Base-by-base conservation (phyloP, 2,888 invertebrate genomes). In the Mechanitis messenoides region DNA sequence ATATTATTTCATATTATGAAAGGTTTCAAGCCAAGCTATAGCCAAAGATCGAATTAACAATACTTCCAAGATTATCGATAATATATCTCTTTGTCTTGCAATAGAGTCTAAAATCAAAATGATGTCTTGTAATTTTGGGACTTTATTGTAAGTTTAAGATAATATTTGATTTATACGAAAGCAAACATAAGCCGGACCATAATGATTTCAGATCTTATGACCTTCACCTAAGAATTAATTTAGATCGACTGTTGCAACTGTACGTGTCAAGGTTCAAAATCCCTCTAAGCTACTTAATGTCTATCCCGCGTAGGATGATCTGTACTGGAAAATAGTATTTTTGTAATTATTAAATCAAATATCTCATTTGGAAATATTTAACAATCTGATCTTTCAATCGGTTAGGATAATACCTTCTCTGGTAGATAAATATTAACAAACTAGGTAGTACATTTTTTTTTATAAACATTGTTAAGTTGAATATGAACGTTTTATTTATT, bases 21-120 rank as follows among this genome's bases (percentile, higher is more conserved):
- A 74, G 72, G 75, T 72, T 72, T 72, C 67, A 66, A 71, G 73
- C 73, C n/a, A n/a, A 71, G 64, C 69, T 72, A 73, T 72, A 80
- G 80, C 79, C 79, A 75, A 78, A 81, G 80, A 77, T 73, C 77
- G 81, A 82, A 75, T 79, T 80, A 80, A 80, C 79, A 53, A 31
- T 28, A 35, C 1, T 11, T 47, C 12, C 28, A 9, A 31, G 3
- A 50, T 31, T 31, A 31, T 6, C 28, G 9, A 50, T 31, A 50
- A 31, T 50, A 31, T 31, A 31, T 31, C 50, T 31, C 9, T 50
- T 31, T 50, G 31, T 7, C 6, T 31, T 50, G 50, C n/a, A 28
- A 50, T 50, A 50, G 11, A 50, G 50, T 31, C 31, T 7, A 31
- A 50, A 50, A 31, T 50, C 9, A 31, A 31, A n/a, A 9, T 9